Conservation (phyloP, 2,888 invertebrate species). For the Hirtodrosophila cameraria region DNA sequence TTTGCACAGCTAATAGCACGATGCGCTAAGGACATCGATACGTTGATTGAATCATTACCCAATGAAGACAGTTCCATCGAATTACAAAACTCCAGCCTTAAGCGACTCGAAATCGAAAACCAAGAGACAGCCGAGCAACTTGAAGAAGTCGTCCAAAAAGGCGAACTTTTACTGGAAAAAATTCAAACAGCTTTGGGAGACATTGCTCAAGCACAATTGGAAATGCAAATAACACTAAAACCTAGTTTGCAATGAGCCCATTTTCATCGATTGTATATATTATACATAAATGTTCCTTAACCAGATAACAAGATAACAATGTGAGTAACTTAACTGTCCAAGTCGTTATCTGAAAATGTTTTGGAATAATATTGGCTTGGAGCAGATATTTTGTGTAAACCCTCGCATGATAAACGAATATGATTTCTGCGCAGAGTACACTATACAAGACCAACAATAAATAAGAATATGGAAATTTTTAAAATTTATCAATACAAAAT, state of each 20-base stretch:
- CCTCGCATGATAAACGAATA: no score
- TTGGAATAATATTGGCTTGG: no score
- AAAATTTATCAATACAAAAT: no score
- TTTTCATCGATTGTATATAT: neutral
- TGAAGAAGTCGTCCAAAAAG: slow-evolving; percentile 93
- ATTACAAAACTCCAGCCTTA: slow-evolving; percentile 92
- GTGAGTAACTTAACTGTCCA: no score
- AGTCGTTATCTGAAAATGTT: no score
- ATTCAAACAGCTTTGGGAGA: slow-evolving; percentile 96
- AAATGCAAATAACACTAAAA: slow-evolving; percentile 86
- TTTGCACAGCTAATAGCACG: slow-evolving; percentile 97
- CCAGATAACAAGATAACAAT: no score
- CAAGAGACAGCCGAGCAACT: slow-evolving; percentile 95
- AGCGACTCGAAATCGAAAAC: slow-evolving; percentile 94
- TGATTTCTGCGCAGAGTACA: no score
- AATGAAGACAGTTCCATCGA: slow-evolving; percentile 98
- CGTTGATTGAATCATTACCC: slow-evolving; percentile 96
- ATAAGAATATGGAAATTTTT: no score
- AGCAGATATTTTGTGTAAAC: no score
- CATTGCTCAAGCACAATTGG: slow-evolving; percentile 95
- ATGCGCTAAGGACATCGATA: slow-evolving; percentile 99
- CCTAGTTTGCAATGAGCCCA: slow-evolving; percentile 26
- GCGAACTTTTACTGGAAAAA: slow-evolving; percentile 93
- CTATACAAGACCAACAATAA: no score
- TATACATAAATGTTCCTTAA: no score